Base-by-base conservation (phyloP, 2,888 invertebrate species). In the Panzeria rudis region DNA sequence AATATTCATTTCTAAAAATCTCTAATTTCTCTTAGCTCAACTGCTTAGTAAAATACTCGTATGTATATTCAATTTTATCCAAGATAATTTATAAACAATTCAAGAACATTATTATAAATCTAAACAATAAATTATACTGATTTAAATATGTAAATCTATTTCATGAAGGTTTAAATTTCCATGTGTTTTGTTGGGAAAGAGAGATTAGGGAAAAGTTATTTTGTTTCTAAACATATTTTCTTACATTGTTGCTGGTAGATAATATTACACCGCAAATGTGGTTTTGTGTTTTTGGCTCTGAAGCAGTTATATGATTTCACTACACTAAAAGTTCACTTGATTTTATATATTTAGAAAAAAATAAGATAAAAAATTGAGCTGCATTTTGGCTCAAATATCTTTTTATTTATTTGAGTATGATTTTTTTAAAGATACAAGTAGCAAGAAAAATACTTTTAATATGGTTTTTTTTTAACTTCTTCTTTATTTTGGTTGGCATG, bases 251-350 rank as follows among this genome's bases (percentile, higher is more conserved):
- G 6, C 38, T 23, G 15, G 13, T 50, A 29, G 25, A 32, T 29
- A n/a, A n/a, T n/a, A 17, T 64, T 41, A 20, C 3, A 71, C 79
- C 71, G 44, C 79, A 79, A 71, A 35, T 79, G 71, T 72, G 79
- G 79, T 72, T 72, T 72, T 72, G 41, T 50, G 6, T 25, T 52
- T 69, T 52, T 29, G 62, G 38, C 35, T 76, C n/a, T 3, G 20
- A 32, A 61, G 41, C 62, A 62, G 52, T 78, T 71, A 20, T 78
- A 62, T 5, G 78, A 78, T 69, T 71, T 78, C 71, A n/a, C 35
- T 15, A 41, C 25, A n/a, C n/a, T n/a, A 29, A 11, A 11, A 5
- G 25, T 71, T 41, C 71, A 41, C 29, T 56, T 56, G n/a, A 15
- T 20, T 56, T n/a, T n/a, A 29, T 23, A 6, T 7, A 41, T 15